phyloP scores from a whole-genome alignment of 37 sponge, comb jelly and placozoan genomes.

The Ianthella basta region DNA sequence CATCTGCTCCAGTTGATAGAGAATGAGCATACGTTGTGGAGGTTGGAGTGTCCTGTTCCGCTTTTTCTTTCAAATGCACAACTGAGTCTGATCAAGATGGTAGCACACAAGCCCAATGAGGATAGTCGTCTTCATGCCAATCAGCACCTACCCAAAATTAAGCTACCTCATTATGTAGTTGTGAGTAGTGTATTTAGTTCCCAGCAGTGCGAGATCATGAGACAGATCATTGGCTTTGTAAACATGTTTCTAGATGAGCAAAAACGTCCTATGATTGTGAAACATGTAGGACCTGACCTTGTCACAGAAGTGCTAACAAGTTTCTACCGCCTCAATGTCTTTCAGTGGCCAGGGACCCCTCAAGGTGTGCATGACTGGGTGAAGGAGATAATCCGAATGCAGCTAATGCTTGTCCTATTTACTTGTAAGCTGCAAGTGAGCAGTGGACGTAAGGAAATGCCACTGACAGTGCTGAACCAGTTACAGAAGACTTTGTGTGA shows the following conservation, averaged over 20 bases:
- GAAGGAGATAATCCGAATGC: neutral
- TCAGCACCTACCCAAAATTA: too few species aligned
- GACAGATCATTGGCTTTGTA: too few species aligned
- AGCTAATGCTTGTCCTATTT: neutral
- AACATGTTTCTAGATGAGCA: too few species aligned
- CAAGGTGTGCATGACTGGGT: conserved; percentile 12
- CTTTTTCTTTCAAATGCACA: neutral
- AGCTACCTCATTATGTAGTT: neutral
- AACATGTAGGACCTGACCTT: neutral
- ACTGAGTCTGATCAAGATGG: neutral
- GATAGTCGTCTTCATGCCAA: too few species aligned
- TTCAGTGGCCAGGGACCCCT: neutral
- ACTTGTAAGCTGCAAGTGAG: neutral
- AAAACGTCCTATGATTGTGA: too few species aligned
- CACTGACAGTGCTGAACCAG: too few species aligned
- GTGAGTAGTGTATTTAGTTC: neutral
- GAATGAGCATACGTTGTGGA: neutral
- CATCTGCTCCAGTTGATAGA: neutral
- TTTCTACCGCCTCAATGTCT: neutral
- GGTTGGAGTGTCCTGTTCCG: neutral
- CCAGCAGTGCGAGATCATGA: neutral
- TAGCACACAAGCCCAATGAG: too few species aligned
- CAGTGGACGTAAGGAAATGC: neutral
- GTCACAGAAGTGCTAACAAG: neutral
- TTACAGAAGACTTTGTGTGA: neutral